A percentile compares a stretch with the other conserved stretches of the same genome.
Evolutionary conservation across 2,797 vertebrate genomes (phyloP).

Genomic region (Darevskia nairensis): DNA sequence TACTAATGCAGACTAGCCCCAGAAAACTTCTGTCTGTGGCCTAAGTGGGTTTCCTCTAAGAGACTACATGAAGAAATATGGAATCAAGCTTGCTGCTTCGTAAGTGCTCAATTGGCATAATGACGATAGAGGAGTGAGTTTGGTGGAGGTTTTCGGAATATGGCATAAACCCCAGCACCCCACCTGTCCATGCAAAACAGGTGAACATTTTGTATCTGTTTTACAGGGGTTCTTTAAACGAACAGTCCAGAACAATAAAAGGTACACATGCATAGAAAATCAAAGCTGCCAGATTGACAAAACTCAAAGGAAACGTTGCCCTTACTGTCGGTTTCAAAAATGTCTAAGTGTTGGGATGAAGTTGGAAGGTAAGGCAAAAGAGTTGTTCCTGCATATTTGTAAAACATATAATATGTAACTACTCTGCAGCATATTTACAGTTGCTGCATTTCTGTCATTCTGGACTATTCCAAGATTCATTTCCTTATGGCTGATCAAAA

Average conservation of each 20-base stretch:
- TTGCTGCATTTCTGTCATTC: background rate
- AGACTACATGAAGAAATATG: slow-evolving; percentile 52
- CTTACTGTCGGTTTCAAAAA: slow-evolving; percentile 99
- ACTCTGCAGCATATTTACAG: background rate
- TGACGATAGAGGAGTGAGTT: slow-evolving; percentile 19
- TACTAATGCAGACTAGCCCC: slow-evolving; percentile 35
- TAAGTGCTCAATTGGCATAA: slow-evolving; percentile 32
- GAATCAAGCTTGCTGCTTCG: slow-evolving; percentile 49
- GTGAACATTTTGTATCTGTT: slow-evolving; percentile 72
- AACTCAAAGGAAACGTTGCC: slow-evolving; percentile 97
- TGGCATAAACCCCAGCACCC: slow-evolving; percentile 55
- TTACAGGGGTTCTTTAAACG: slow-evolving; percentile 98
- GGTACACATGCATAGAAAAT: slow-evolving; percentile 99
- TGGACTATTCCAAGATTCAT: background rate
- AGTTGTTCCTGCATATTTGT: slow-evolving; percentile 25
- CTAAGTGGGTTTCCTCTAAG: slow-evolving; percentile 38
- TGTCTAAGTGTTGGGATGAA: slow-evolving; percentile 99
- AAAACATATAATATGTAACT: slow-evolving; percentile 5
- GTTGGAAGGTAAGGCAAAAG: slow-evolving; percentile 90
- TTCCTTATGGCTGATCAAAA: background rate
- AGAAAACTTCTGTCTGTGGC: slow-evolving; percentile 33
- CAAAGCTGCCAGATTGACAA: slow-evolving; percentile 99
- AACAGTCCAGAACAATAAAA: slow-evolving; percentile 99
- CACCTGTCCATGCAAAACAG: background rate
- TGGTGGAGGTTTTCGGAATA: slow-evolving; percentile 50